phyloP scores from a whole-genome alignment of 2,113 vertebrate genomes.

The Burhinus bistriatus region DNA sequence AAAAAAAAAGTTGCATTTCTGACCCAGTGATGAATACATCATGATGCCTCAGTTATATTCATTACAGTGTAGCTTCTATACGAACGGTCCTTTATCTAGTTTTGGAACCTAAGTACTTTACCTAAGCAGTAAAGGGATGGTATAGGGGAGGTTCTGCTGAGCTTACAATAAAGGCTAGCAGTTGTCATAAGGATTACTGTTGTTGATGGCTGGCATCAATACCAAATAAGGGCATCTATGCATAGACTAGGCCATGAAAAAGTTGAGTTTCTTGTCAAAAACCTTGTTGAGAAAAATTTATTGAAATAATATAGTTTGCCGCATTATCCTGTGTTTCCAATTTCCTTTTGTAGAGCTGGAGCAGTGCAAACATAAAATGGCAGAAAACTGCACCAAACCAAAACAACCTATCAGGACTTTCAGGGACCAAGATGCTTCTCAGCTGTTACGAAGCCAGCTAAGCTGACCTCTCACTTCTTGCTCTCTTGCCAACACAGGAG shows the following conservation, averaged over 20 bases:
- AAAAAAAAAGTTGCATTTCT: not conserved
- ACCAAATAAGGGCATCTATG: not conserved
- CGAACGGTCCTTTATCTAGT: not conserved
- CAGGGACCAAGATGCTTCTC: not conserved
- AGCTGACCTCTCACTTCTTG: not conserved
- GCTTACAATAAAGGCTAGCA: not conserved
- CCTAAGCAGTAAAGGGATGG: not conserved
- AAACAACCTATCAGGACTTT: not conserved
- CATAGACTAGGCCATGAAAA: not conserved
- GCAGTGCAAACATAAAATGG: not conserved
- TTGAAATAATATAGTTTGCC: not conserved
- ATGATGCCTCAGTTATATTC: not conserved
- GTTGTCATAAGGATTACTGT: not conserved
- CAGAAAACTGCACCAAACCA: not conserved
- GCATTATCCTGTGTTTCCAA: not conserved
- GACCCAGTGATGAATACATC: not conserved
- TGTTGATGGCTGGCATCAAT: not conserved
- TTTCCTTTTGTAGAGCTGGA: not conserved
- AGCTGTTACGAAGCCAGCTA: not conserved
- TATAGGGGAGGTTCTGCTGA: not conserved
- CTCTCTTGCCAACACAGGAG: not conserved
- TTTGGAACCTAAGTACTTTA: not conserved
- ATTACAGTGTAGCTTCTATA: not conserved
- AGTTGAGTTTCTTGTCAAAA: not conserved
- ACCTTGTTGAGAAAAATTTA: not conserved